Evolutionary conservation across 2,113 vertebrate species (phyloP).

Genomic region (Dryoscopus gambensis): DNA sequence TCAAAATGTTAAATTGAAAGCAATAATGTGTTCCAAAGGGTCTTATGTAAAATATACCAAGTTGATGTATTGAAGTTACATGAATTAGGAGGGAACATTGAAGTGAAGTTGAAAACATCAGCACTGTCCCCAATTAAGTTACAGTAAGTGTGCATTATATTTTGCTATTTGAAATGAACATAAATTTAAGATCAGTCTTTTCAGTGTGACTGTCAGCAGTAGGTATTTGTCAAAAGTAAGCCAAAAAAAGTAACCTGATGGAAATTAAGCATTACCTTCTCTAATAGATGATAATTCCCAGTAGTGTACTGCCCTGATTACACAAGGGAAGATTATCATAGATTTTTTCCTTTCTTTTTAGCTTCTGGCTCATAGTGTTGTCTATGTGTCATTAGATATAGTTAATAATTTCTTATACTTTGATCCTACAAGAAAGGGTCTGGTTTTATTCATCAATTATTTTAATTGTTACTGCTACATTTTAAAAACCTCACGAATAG

Average conservation of each 20-base stretch:
- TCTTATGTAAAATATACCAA: not conserved
- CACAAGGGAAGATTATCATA: not conserved
- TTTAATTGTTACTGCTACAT: not conserved
- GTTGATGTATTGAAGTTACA: not conserved
- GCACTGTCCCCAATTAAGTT: not conserved
- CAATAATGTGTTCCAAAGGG: not conserved
- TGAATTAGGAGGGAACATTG: not conserved
- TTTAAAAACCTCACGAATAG: not conserved
- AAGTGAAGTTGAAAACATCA: constrained; percentile 10
- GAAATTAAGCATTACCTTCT: not conserved
- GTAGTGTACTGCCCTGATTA: not conserved
- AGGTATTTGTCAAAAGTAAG: not conserved
- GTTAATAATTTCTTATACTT: constrained; percentile 11
- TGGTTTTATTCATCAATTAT: not conserved
- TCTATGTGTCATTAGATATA: not conserved
- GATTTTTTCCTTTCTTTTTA: constrained; percentile 13
- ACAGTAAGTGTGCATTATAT: not conserved
- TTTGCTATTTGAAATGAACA: not conserved
- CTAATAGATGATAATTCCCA: not conserved
- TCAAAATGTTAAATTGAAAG: constrained; percentile 33
- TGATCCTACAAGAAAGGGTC: not conserved
- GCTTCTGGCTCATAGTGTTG: not conserved
- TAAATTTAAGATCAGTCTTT: not conserved
- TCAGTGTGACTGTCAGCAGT: not conserved
- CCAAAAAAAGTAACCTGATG: not conserved